phyloP scores from a whole-genome alignment of 2,888 invertebrate genomes.

The Gasteruption jaculator region DNA sequence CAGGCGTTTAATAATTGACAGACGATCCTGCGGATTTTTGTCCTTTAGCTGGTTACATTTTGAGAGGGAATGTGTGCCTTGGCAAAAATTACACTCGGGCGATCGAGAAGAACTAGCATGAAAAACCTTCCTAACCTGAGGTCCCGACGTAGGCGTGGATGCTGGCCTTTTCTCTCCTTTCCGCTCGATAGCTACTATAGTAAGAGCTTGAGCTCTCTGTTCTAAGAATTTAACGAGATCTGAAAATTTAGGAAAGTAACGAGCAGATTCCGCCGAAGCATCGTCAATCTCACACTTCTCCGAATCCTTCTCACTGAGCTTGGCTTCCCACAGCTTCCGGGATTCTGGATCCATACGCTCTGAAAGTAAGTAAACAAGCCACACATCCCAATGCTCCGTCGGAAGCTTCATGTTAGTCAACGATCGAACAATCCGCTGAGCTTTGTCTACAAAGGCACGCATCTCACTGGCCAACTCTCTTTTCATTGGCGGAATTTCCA shows the following conservation, averaged over 20 bases:
- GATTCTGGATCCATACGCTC: slow-evolving; percentile 7
- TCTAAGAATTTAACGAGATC: slow-evolving; percentile 7
- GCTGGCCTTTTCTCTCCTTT: background rate
- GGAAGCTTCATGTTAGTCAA: slow-evolving; percentile 5
- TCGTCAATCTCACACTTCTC: background rate
- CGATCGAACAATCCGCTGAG: slow-evolving; percentile 11
- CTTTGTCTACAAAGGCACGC: slow-evolving; percentile 2
- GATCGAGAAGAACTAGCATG: background rate
- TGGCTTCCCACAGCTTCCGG: slow-evolving; percentile 12
- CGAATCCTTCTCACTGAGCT: slow-evolving; percentile 10
- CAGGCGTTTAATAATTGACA: background rate
- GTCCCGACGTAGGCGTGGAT: background rate
- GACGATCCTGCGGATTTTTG: background rate
- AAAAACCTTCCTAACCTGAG: slow-evolving; percentile 3
- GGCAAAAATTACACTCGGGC: background rate
- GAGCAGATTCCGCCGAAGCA: background rate
- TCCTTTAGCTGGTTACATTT: slow-evolving; percentile 6
- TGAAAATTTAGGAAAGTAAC: slow-evolving; percentile 1
- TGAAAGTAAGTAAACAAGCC: slow-evolving; percentile 5
- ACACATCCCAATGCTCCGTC: slow-evolving; percentile 9
- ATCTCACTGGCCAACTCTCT: slow-evolving; percentile 7
- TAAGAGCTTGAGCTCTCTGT: slow-evolving; percentile 2
- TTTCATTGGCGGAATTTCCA: slow-evolving; percentile 5
- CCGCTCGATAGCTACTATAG: background rate
- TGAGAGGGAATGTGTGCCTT: background rate